These are phyloP conservation scores for Tadarida brasiliensis DNA, from an alignment of 2,797 vertebrate species.

Conservation along the genomic window DNA sequence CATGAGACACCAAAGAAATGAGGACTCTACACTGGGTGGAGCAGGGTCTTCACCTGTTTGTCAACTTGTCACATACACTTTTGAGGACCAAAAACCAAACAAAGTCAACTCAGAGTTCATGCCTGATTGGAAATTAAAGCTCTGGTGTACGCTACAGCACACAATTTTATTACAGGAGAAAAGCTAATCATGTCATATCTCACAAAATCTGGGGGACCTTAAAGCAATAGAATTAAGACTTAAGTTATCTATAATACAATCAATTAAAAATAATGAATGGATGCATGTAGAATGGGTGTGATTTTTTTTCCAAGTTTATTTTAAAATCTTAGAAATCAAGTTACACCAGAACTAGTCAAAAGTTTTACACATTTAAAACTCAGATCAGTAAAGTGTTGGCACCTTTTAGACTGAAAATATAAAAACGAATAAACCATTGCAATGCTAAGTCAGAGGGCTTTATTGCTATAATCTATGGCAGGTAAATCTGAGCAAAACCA, in stretches of 20 bases:
- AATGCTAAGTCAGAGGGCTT: constrained; percentile 40
- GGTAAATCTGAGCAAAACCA: constrained; percentile 46
- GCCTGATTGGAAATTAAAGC: background rate
- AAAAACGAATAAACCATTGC: constrained; percentile 57
- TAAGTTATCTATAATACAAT: constrained; percentile 56
- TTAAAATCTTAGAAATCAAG: constrained; percentile 74
- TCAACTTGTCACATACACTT: constrained; percentile 3
- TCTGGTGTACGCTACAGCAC: background rate
- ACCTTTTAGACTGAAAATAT: constrained; percentile 45
- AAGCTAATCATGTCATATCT: constrained; percentile 46
- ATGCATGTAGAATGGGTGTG: constrained; percentile 75
- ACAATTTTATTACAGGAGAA: constrained; percentile 22
- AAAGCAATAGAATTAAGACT: constrained; percentile 53
- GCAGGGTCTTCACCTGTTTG: constrained; percentile 32
- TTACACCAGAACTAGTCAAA: constrained; percentile 67
- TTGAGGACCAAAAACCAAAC: constrained; percentile 47
- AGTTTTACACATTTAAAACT: constrained; percentile 62
- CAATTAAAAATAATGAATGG: constrained; percentile 74
- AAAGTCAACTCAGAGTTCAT: background rate
- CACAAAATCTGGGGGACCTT: constrained; percentile 22
- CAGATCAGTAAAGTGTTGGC: constrained; percentile 66
- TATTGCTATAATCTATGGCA: constrained; percentile 54
- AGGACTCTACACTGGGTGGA: constrained; percentile 40
- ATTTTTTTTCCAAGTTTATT: constrained; percentile 77
- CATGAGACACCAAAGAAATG: constrained; percentile 76